Conservation (phyloP, 2,797 vertebrate species). For the Anniella stebbinsi region DNA sequence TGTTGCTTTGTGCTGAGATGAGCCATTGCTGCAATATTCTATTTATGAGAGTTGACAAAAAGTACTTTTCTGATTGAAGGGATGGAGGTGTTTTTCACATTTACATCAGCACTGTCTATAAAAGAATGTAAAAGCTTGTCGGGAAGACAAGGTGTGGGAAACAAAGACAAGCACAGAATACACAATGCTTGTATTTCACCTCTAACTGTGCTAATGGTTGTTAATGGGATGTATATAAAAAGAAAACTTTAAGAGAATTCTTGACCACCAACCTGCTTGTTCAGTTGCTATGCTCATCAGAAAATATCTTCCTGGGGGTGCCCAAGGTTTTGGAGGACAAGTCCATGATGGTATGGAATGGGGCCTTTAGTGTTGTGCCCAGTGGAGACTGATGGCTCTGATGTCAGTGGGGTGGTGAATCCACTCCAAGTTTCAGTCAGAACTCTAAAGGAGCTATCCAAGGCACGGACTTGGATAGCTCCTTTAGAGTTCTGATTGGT, state of each 20-base stretch:
- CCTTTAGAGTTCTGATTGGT: no score
- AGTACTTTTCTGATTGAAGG: conserved; percentile 27
- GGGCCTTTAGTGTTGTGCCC: no score
- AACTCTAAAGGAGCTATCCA: no score
- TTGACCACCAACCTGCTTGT: no score
- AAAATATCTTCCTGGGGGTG: no score
- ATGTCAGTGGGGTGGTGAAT: no score
- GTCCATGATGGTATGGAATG: no score
- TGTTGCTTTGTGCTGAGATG: conserved; percentile 18
- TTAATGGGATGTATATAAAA: neutral
- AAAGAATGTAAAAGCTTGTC: conserved; percentile 42
- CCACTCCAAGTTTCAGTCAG: no score
- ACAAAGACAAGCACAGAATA: neutral
- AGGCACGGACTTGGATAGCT: no score
- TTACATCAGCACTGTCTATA: conserved; percentile 57
- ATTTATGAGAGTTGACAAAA: conserved; percentile 55
- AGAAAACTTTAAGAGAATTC: neutral
- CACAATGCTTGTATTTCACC: neutral
- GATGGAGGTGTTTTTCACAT: conserved; percentile 47
- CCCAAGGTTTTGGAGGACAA: no score
- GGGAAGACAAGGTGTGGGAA: conserved; percentile 17
- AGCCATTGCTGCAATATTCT: conserved; percentile 40
- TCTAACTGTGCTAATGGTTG: neutral
- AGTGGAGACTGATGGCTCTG: no score
- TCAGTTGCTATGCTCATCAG: no score